These are phyloP conservation scores for Cyprinodon brontotheroides DNA, from an alignment of 2,113 vertebrate genomes.

Conservation along the genomic window DNA sequence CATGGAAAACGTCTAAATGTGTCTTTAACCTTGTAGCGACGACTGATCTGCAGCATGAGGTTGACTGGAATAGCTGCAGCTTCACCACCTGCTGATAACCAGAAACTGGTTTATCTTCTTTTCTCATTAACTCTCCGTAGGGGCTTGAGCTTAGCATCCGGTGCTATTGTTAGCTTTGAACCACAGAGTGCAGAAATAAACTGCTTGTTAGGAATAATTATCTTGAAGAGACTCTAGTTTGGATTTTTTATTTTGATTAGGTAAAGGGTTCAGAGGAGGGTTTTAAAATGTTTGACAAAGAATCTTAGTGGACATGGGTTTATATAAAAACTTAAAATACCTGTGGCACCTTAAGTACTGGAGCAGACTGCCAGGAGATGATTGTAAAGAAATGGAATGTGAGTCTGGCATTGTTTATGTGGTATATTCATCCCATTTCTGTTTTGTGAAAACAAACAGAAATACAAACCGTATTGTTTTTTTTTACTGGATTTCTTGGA, in stretches of 20 bases:
- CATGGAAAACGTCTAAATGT: constrained; percentile 5
- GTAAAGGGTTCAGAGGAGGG: no score
- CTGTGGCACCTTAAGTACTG: no score
- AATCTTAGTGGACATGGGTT: no score
- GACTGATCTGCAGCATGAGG: constrained; percentile 22
- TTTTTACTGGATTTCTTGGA: no score
- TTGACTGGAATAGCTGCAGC: constrained; percentile 9
- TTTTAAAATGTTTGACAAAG: no score
- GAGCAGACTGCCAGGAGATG: no score
- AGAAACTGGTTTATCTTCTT: constrained; percentile 12
- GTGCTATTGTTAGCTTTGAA: constrained; percentile 25
- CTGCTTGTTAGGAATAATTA: constrained; percentile 5
- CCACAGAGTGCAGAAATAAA: constrained; percentile 35
- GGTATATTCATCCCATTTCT: no score
- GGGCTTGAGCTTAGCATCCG: constrained; percentile 14
- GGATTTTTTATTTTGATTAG: neutral
- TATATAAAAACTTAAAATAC: no score
- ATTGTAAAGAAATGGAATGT: no score
- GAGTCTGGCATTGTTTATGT: no score
- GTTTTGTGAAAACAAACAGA: no score
- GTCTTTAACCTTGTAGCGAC: neutral
- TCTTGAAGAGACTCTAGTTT: neutral
- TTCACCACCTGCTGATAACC: constrained; percentile 20
- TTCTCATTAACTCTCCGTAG: constrained; percentile 22
- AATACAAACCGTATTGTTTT: no score